These are phyloP conservation scores for Rhynchonycteris naso DNA, from an alignment of 2,797 vertebrate genomes.

Conservation along the genomic window DNA sequence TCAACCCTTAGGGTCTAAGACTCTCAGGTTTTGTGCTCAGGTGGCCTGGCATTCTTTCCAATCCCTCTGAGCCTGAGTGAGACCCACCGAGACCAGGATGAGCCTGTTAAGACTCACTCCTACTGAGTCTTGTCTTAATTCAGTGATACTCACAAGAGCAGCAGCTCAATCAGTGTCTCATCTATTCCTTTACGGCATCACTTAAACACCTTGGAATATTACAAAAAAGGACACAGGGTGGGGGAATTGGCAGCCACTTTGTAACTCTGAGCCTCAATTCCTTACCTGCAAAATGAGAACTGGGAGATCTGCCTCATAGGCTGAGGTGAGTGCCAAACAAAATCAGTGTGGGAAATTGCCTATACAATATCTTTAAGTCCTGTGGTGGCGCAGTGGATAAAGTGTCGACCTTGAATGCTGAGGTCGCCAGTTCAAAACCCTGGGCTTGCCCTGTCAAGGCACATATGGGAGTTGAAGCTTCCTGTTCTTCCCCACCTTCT, in stretches of 20 bases:
- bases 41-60: not conserved
- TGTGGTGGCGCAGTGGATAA: too few species aligned
- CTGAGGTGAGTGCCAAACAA: not conserved
- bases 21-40: not conserved
- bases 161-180: not conserved
- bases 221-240: not conserved
- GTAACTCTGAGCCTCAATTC: not conserved
- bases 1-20: not conserved
- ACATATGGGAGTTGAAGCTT: too few species aligned
- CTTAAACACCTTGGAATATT: not conserved
- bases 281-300: constrained; percentile 17
- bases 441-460: too few species aligned
- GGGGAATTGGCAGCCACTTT: not conserved
- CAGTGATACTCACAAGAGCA: not conserved
- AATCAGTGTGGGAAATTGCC: not conserved
- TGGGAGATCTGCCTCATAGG: not conserved
- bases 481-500: too few species aligned
- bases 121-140: not conserved
- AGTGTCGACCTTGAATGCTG: too few species aligned
- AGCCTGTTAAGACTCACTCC: not conserved
- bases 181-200: not conserved
- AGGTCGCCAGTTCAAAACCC: too few species aligned
- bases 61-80: not conserved
- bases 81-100: not conserved
- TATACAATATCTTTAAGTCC: not conserved